Evolutionary conservation across 2,113 vertebrate species (phyloP).

Genomic region (Thunnus maccoyii): DNA sequence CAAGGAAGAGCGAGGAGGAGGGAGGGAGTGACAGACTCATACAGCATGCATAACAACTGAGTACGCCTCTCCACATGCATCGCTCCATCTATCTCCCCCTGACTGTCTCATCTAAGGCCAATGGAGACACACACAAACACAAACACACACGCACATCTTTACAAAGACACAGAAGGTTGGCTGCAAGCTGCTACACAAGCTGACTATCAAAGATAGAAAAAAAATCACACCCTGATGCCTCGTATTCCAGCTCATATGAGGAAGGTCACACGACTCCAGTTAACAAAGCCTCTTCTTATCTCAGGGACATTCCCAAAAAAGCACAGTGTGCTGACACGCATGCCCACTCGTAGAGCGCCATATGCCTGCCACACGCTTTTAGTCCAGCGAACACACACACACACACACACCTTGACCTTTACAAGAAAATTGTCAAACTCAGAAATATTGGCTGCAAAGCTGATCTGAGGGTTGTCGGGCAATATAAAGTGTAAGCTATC

Average conservation of each 20-base stretch:
- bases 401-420: constrained; percentile 62
- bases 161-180: constrained; percentile 66
- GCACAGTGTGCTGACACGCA: constrained; percentile 43
- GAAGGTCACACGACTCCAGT: constrained; percentile 59
- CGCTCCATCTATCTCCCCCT: constrained; percentile 59
- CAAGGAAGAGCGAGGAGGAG: constrained; percentile 25
- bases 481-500: neutral
- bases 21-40: constrained; percentile 57
- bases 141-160: constrained; percentile 26
- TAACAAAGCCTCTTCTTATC: constrained; percentile 53
- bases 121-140: constrained; percentile 30
- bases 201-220: constrained; percentile 60
- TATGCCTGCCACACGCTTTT: constrained; percentile 30
- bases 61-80: constrained; percentile 60
- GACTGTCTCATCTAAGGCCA: constrained; percentile 61
- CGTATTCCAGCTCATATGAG: constrained; percentile 47
- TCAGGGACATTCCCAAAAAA: constrained; percentile 60
- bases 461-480: constrained; percentile 6
- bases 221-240: constrained; percentile 40
- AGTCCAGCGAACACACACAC: neutral
- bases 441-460: constrained; percentile 13
- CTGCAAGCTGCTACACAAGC: constrained; percentile 62
- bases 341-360: constrained; percentile 37
- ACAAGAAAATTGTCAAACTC: constrained; percentile 29
- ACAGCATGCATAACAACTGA: constrained; percentile 70